phyloP scores from a whole-genome alignment of 2,113 vertebrate species.

The Halichoerus grypus region DNA sequence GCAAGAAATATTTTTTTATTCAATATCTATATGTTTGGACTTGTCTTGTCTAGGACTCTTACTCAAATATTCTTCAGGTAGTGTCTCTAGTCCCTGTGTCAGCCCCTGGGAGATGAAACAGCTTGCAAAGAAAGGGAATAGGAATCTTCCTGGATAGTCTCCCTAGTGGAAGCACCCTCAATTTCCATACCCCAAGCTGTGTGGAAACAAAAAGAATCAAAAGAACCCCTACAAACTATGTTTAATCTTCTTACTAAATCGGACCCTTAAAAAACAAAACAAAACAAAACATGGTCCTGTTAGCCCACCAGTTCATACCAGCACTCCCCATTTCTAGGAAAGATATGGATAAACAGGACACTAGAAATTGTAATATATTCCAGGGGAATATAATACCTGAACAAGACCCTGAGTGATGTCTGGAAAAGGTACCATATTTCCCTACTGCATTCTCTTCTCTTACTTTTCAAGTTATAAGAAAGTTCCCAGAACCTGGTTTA shows the following conservation, averaged over 20 bases:
- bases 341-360: not conserved
- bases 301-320: not conserved
- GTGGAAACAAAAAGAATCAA: not conserved
- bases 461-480: not conserved
- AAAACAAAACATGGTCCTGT: not conserved
- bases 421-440: not conserved
- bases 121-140: not conserved
- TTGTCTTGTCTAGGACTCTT: not conserved
- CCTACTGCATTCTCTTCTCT: not conserved
- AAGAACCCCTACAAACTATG: not conserved
- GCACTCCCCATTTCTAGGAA: not conserved
- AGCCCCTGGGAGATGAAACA: not conserved
- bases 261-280: not conserved
- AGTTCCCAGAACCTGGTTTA: not conserved
- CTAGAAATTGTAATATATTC: not conserved
- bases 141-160: not conserved
- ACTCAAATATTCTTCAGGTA: not conserved
- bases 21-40: not conserved
- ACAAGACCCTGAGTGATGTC: not conserved
- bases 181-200: not conserved
- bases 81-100: not conserved
- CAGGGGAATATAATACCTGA: not conserved
- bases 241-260: not conserved
- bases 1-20: not conserved
- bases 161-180: not conserved